Evolutionary conservation across 37 sponge, comb jelly and placozoan genomes (phyloP).

Genomic region (Theonella swinhoei): DNA sequence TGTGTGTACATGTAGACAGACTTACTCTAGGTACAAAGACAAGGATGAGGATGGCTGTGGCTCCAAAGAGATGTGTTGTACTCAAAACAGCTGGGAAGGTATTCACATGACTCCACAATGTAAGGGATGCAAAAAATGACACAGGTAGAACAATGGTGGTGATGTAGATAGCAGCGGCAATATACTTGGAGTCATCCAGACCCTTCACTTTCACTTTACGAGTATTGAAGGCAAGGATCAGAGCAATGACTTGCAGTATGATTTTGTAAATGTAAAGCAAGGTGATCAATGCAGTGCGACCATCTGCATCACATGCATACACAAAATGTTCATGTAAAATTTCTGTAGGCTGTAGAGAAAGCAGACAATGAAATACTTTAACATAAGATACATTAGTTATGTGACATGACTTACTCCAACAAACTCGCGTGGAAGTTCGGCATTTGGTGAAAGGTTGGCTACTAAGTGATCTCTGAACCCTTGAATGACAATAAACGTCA

Average conservation of each 20-base stretch:
- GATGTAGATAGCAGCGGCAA: constrained; percentile 21
- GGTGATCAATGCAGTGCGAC: neutral
- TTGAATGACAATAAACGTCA: neutral
- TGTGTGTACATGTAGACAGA: too few species aligned
- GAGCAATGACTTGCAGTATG: constrained; percentile 10
- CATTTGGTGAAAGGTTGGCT: neutral
- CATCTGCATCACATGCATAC: neutral
- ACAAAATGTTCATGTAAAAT: neutral
- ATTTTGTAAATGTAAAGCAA: constrained; percentile 2
- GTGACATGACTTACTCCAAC: neutral
- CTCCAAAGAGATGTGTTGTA: neutral
- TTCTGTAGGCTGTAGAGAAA: neutral
- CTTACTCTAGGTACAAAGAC: constrained; percentile 21
- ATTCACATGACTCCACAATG: constrained; percentile 1
- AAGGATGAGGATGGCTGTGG: neutral
- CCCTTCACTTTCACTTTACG: constrained; percentile 27
- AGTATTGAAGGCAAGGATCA: constrained; percentile 18
- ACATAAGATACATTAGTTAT: neutral
- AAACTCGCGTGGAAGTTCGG: neutral
- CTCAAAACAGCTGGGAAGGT: neutral
- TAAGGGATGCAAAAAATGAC: neutral
- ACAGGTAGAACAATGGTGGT: neutral
- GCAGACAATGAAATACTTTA: neutral
- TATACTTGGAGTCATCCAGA: constrained; percentile 11
- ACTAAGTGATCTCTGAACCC: neutral